Evolutionary conservation across 1,140 invertebrate genomes (phyloP), one percentile per base, ranked within the genome.

Genomic region (Zaprionus capensis): DNA sequence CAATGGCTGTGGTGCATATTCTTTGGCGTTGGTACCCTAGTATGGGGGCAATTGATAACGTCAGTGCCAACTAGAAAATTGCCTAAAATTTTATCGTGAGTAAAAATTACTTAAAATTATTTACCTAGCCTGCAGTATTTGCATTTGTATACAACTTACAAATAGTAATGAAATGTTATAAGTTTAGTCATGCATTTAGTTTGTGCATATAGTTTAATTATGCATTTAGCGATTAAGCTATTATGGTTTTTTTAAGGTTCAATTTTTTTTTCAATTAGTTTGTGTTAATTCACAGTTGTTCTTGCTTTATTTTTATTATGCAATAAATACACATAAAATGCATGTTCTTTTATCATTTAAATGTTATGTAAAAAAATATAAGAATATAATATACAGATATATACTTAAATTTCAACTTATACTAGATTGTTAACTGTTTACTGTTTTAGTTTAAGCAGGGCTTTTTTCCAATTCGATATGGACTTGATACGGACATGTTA

Each of bases 1-100:
- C 98, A 99, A 94, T 99, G 99, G 99, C 94, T 99, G 92, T 99
- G 98, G 98, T 99, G 99, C 94, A 93, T 99, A 91, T 97, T 99
- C 93, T 98, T 99, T 93, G 99, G 99, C 64, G 94, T 99, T 80
- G 98, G 98, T 82, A 97, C 97, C 44, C 95, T 99, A 58, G 94
- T 99, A 55, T 99, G 99, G 99, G 98, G 98, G 81, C 99, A 99
- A 95, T 93, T 99, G 81, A 96, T 99, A 85, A 99, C 98, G 86
- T 97, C 97, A 84, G 95, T 99, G 93, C 99, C 99, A 92, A 99
- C 98, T 49, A 95, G 97, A 93, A 97, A 96, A 94, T 96, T 99
- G 92, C 98, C 98, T 87, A 98, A 98, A 94, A 97, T 97, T 83
- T 94, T 98, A 93, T 97, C 97, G 97, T 98, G 94, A 96, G 96